phyloP scores from a whole-genome alignment of 2,888 invertebrate genomes.

The Agrypnus murinus region DNA sequence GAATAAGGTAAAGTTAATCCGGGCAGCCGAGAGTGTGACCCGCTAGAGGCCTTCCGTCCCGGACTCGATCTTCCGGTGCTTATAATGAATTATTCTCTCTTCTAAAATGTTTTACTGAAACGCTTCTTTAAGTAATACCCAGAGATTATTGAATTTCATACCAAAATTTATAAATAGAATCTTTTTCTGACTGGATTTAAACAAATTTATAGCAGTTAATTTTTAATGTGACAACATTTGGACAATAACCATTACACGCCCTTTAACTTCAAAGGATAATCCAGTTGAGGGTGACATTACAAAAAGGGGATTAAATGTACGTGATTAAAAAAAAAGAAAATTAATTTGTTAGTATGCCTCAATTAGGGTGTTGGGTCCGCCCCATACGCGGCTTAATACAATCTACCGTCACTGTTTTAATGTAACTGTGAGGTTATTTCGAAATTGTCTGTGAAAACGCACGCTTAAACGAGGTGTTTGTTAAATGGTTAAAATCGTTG shows the following conservation, averaged over 20 bases:
- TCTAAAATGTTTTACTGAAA: slow-evolving; percentile 39
- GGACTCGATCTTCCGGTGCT: slow-evolving; percentile 55
- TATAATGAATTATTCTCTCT: slow-evolving; percentile 54
- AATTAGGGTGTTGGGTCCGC: too few species aligned
- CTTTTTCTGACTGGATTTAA: too few species aligned
- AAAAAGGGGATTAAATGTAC: too few species aligned
- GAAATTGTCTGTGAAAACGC: slow-evolving; percentile 1
- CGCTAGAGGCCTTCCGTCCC: slow-evolving; percentile 53
- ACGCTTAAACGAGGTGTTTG: slow-evolving; percentile 1
- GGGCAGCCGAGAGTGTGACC: slow-evolving; percentile 50
- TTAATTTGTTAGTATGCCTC: too few species aligned
- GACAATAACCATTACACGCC: too few species aligned
- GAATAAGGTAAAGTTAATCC: slow-evolving; percentile 53
- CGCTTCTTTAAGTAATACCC: slow-evolving; percentile 14
- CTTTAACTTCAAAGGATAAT: too few species aligned
- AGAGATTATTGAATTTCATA: slow-evolving; percentile 22
- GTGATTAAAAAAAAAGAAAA: too few species aligned
- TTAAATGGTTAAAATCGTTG: slow-evolving; percentile 13
- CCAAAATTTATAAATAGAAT: slow-evolving; percentile 8
- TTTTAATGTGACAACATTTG: too few species aligned
- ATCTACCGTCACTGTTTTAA: too few species aligned
- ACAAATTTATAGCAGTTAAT: too few species aligned
- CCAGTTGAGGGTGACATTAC: too few species aligned
- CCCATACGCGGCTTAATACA: too few species aligned
- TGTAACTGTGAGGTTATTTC: background rate